A percentile compares a stretch with the other conserved stretches of the same genome.
Conservation (phyloP, 2,888 invertebrate genomes). For the Poecilus cupreus region DNA sequence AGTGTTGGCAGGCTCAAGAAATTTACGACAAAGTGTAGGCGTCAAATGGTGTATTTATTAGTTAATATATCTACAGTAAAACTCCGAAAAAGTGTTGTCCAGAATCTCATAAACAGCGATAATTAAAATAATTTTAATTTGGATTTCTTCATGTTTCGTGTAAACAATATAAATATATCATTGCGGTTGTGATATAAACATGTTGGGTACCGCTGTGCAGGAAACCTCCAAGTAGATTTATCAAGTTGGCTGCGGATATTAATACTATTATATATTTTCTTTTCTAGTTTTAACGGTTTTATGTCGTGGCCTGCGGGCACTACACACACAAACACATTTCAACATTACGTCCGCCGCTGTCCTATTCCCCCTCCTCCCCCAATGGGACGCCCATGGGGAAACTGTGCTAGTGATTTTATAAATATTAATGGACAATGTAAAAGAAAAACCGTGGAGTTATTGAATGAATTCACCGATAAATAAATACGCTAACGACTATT, state of each 20-base stretch:
- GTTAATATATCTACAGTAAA: neutral
- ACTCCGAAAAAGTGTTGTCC: neutral
- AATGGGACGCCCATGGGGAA: neutral
- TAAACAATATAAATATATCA: no score
- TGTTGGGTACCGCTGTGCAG: slow-evolving; percentile 31
- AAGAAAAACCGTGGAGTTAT: neutral
- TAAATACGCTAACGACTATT: neutral
- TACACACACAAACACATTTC: slow-evolving; percentile 4
- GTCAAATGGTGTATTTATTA: neutral
- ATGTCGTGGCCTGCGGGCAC: slow-evolving; percentile 38
- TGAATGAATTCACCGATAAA: slow-evolving; percentile 1
- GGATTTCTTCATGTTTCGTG: no score
- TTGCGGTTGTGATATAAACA: neutral
- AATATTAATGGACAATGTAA: slow-evolving; percentile 19
- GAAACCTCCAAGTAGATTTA: slow-evolving; percentile 45
- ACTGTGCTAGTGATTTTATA: slow-evolving; percentile 33
- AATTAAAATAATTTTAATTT: no score
- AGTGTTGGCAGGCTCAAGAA: neutral
- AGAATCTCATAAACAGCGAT: no score
- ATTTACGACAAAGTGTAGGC: slow-evolving; percentile 19
- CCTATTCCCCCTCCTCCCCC: neutral
- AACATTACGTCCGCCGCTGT: neutral
- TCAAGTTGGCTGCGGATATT: slow-evolving; percentile 51
- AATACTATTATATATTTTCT: slow-evolving; percentile 59
- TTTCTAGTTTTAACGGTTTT: slow-evolving; percentile 55